phyloP scores from a whole-genome alignment of 1,140 invertebrate genomes.

The Melitaea cinxia region DNA sequence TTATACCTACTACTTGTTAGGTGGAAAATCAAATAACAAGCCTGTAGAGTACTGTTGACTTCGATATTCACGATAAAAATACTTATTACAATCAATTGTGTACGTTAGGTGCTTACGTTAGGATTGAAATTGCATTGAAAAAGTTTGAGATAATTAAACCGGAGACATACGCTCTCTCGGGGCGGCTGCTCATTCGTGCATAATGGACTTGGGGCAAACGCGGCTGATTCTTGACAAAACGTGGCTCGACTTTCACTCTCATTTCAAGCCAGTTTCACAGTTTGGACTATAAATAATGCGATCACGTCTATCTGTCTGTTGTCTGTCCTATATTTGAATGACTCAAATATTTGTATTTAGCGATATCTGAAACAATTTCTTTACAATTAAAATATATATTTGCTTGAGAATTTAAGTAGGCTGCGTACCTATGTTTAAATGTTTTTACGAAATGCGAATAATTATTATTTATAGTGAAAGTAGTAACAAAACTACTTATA shows the following conservation, averaged over 20 bases:
- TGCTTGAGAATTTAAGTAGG: too few relatives aligned
- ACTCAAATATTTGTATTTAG: not conserved
- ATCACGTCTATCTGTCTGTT: slow-evolving; percentile 16
- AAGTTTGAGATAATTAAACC: slow-evolving; percentile 66
- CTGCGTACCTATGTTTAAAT: too few relatives aligned
- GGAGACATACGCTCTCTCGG: slow-evolving; percentile 77
- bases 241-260: slow-evolving; percentile 77
- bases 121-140: slow-evolving; percentile 36
- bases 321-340: slow-evolving; percentile 1
- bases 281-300: slow-evolving; percentile 40
- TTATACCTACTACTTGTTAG: slow-evolving; percentile 30
- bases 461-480: too few relatives aligned
- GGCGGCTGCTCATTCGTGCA: slow-evolving; percentile 80
- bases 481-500: too few relatives aligned
- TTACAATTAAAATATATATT: too few relatives aligned
- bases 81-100: slow-evolving; percentile 36
- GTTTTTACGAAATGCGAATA: too few relatives aligned
- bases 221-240: slow-evolving; percentile 77
- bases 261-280: slow-evolving; percentile 40
- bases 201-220: slow-evolving; percentile 77
- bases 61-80: slow-evolving; percentile 45
- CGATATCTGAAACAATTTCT: too few relatives aligned
- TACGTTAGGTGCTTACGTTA: slow-evolving; percentile 33
- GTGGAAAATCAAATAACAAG: slow-evolving; percentile 35
- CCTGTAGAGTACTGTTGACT: slow-evolving; percentile 46